Evolutionary conservation across 2,113 vertebrate species (phyloP).

Genomic region (Seriola quinqueradiata): DNA sequence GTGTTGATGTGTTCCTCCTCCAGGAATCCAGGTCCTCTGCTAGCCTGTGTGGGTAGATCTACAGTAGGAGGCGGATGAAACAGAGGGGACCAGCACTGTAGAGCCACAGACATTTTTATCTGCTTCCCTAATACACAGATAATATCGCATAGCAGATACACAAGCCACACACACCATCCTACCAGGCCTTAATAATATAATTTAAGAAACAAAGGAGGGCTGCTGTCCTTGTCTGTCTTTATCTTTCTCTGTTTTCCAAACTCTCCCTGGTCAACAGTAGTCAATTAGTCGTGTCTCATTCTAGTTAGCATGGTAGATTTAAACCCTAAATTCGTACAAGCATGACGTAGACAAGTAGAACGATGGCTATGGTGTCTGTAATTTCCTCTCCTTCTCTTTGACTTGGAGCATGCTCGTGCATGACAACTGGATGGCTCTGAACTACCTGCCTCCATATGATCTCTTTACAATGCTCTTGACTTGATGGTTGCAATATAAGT

Average conservation of each 20-base stretch:
- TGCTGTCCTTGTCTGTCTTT: conserved; percentile 72
- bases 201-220: conserved; percentile 70
- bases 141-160: conserved; percentile 43
- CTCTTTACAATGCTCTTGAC: conserved; percentile 71
- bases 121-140: conserved; percentile 56
- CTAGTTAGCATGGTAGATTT: conserved; percentile 84
- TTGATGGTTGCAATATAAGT: conserved; percentile 82
- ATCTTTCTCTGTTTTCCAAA: conserved; percentile 69
- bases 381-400: conserved; percentile 81
- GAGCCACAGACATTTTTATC: conserved; percentile 70
- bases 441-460: conserved; percentile 69
- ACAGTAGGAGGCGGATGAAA: conserved; percentile 74
- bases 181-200: conserved; percentile 24
- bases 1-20: conserved; percentile 79
- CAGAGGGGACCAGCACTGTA: conserved; percentile 66
- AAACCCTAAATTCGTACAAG: conserved; percentile 75
- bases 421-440: conserved; percentile 78
- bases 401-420: conserved; percentile 83
- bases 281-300: conserved; percentile 65
- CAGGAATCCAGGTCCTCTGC: conserved; percentile 75
- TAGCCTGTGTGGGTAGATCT: conserved; percentile 79
- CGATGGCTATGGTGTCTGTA: conserved; percentile 73
- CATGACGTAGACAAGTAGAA: conserved; percentile 77
- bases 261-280: conserved; percentile 71
- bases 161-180: conserved; percentile 49